Evolutionary conservation across 2,888 invertebrate genomes (phyloP).

Genomic region (Dicranocentrus wangi): DNA sequence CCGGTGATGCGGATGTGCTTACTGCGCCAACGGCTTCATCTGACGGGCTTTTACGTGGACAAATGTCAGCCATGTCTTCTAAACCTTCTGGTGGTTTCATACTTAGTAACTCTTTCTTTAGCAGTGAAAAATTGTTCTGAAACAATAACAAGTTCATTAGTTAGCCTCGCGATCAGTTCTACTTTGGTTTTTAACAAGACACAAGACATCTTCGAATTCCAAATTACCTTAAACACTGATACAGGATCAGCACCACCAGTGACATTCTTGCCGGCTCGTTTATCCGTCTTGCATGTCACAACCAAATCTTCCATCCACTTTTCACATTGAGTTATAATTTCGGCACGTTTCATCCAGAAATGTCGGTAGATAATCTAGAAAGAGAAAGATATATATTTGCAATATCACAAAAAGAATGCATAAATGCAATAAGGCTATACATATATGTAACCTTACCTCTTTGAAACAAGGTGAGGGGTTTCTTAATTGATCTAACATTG

Average conservation of each 20-base stretch:
- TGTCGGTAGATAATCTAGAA: conserved; percentile 89
- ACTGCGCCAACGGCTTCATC: conserved; percentile 26
- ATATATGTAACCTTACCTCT: conserved; percentile 79
- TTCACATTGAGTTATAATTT: conserved; percentile 91
- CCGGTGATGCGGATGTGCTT: conserved; percentile 13
- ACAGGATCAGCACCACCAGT: conserved; percentile 71
- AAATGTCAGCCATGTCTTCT: conserved; percentile 81
- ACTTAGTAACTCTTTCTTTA: conserved; percentile 90
- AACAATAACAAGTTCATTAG: conserved; percentile 69
- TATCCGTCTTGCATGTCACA: conserved; percentile 85
- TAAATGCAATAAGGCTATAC: background rate
- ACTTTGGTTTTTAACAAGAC: background rate
- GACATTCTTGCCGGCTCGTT: conserved; percentile 79
- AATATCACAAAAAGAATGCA: background rate
- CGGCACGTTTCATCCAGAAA: conserved; percentile 94
- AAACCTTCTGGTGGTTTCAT: conserved; percentile 86
- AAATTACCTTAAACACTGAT: conserved; percentile 72
- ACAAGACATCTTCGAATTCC: background rate
- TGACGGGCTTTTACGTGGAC: conserved; percentile 37
- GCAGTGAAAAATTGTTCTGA: conserved; percentile 86
- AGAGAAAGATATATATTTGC: background rate
- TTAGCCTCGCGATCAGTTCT: background rate
- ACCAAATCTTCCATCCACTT: conserved; percentile 89
- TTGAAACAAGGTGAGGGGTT: conserved; percentile 93
- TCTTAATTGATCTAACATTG: conserved; percentile 93